Base-by-base conservation (phyloP, 2,797 vertebrate genomes). In the Leuciscus waleckii region DNA sequence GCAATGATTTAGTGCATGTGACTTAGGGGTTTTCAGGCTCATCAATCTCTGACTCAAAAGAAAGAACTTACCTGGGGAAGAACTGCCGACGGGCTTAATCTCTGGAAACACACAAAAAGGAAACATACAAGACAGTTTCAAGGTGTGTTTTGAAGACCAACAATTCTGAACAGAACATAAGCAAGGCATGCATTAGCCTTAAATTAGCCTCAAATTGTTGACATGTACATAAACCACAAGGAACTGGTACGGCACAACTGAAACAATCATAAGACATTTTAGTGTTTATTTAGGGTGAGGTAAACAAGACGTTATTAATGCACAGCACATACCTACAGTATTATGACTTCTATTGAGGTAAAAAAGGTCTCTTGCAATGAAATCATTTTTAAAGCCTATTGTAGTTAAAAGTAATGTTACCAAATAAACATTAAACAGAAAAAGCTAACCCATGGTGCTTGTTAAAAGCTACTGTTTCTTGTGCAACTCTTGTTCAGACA, bases 1-100 rank as follows among this genome's bases (percentile, higher is more conserved):
- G 21, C 2, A 29, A 63, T 58, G 56, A 61, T 26, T n/a, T n/a
- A 61, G 26, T 10, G 13, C 3, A 35, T 32, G 7, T 74, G 11
- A 46, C 63, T n/a, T 21, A n/a, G 19, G 19, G 23, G 54, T 4
- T 7, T 49, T 61, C 17, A 43, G 49, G 46, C 56, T 70, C 26
- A 67, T 63, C 11, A 2, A 26, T 32, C 63, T 65, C 29, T 65
- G 1, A 68, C 4, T 76, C 4, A 39, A 86, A 79, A 32, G 51
- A 79, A 79, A 46, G 21, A 37, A 69, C 89, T 83, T 91, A 91
- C 91, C 90, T 89, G 87, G n/a, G 56, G 51, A 81, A 46, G 65
- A 54, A 67, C 74, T 21, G 82, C 83, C 32, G 86, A 71, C 11
- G 32, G 74, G 84, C 89, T 85, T 83, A 90, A 88, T 85, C 89